Evolutionary conservation across 2,888 invertebrate genomes (phyloP), one percentile per base, ranked within the genome.

Genomic region (Frankliniella intonsa): DNA sequence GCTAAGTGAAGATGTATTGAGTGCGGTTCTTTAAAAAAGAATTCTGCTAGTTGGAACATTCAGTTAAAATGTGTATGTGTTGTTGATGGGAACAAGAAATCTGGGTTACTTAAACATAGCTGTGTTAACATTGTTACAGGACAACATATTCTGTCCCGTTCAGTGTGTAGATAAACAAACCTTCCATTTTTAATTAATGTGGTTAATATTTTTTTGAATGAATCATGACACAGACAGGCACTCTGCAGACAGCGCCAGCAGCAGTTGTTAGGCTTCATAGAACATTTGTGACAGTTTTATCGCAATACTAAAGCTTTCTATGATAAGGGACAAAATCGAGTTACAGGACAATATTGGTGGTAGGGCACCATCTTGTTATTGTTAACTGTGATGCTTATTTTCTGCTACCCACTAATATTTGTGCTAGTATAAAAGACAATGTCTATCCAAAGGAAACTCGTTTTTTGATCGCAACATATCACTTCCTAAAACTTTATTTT

Each of bases 71-170:
- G 69, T 76, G 69, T 25, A 22, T 76, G 69, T 25, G 69, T 76
- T 76, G 69, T 76, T 76, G 69, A 76, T 76, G 69, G 69, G 69
- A 76, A 76, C 69, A 76, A 76, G 69, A 76, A 76, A 25, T 22
- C 69, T 76, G 69, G 69, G 69, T 76, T 76, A 76, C 69, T 76
- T 76, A 76, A 76, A 25, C 14, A 76, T 76, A 76, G 69, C 69
- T 76, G 69, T 76, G 69, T 76, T 76, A 76, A 76, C 69, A 76
- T 76, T 76, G 69, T 76, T 76, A 76, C 69, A 11, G 69, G 69
- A 76, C 69, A 25, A 22, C 25, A 22, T 76, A 76, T 76, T n/a
- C 25, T 76, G 69, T 76, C 69, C 69, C 11, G 55, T 22, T 76
- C 69, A 76, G 69, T 76, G 69, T 76, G 25, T 76, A 76, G 69